These are phyloP conservation scores for Pseudochirops corinnae DNA, from an alignment of 2,797 vertebrate genomes.

Conservation along the genomic window DNA sequence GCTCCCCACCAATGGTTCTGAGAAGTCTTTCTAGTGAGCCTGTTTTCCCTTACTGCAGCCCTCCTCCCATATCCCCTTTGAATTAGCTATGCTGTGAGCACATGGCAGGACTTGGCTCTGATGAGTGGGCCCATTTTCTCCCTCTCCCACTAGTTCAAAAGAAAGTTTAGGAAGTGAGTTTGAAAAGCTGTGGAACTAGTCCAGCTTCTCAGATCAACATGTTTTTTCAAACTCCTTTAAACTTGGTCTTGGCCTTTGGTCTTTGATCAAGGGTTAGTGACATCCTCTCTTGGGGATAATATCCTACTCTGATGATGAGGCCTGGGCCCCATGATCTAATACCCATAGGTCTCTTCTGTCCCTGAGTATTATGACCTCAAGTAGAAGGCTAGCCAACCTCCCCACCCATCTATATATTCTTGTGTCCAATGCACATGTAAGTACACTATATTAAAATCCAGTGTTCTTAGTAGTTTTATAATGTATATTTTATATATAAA, in stretches of 20 bases:
- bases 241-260: slow-evolving; percentile 35
- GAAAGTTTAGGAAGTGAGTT: slow-evolving; percentile 38
- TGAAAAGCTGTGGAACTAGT: slow-evolving; percentile 33
- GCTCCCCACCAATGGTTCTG: not conserved
- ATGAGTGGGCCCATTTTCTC: not conserved
- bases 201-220: slow-evolving; percentile 30
- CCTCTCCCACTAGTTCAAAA: slow-evolving; percentile 16
- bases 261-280: slow-evolving; percentile 45
- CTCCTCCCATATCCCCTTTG: not conserved
- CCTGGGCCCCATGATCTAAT: slow-evolving; percentile 24
- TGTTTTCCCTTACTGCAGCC: not conserved
- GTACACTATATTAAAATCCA: not conserved
- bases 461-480: not conserved
- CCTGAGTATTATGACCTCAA: not conserved
- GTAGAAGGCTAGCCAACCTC: slow-evolving; percentile 16
- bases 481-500: not conserved
- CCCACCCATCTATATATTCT: not conserved
- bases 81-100: not conserved
- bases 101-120: not conserved
- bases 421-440: not conserved
- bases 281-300: slow-evolving; percentile 40
- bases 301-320: slow-evolving; percentile 20
- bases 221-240: slow-evolving; percentile 60
- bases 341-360: slow-evolving; percentile 53
- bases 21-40: not conserved